Percentiles rank a stretch among this genome's conserved stretches.
phyloP scores from a whole-genome alignment of 1,140 invertebrate genomes.

The Sesamia nonagrioides region DNA sequence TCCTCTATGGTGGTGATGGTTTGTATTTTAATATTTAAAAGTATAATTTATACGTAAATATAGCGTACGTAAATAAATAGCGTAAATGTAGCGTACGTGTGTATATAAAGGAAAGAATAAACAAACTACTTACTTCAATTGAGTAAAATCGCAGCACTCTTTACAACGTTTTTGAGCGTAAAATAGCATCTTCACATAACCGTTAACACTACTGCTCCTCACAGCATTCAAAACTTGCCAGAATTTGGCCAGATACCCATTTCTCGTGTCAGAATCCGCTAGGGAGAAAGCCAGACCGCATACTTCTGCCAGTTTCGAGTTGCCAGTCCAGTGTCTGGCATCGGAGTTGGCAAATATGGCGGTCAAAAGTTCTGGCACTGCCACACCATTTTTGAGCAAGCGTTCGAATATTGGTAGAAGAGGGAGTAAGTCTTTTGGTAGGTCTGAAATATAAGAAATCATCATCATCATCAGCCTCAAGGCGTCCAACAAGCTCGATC shows the following conservation, averaged over 20 bases:
- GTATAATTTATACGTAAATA: no score
- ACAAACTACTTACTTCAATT: background rate
- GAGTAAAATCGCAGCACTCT: background rate
- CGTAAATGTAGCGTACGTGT: no score
- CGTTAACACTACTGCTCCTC: background rate
- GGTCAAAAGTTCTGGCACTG: background rate
- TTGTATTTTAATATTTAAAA: no score
- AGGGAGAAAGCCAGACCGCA: slow-evolving; percentile 2
- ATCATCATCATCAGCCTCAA: no score
- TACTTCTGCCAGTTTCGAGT: slow-evolving; percentile 1
- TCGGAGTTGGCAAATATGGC: background rate
- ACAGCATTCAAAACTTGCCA: background rate
- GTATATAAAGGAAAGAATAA: background rate
- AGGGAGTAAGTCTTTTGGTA: background rate
- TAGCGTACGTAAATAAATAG: no score
- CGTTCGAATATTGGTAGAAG: slow-evolving; percentile 14
- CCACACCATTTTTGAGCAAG: slow-evolving; percentile 1
- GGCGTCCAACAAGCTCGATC: no score
- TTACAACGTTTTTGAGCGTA: background rate
- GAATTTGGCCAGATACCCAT: background rate
- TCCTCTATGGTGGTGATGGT: no score
- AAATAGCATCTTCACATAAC: slow-evolving; percentile 16
- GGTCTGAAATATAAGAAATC: slow-evolving; percentile 3
- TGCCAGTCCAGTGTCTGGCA: background rate
- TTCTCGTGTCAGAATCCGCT: background rate